phyloP scores from a whole-genome alignment of 2,113 vertebrate species.

The Pelusios castaneus region DNA sequence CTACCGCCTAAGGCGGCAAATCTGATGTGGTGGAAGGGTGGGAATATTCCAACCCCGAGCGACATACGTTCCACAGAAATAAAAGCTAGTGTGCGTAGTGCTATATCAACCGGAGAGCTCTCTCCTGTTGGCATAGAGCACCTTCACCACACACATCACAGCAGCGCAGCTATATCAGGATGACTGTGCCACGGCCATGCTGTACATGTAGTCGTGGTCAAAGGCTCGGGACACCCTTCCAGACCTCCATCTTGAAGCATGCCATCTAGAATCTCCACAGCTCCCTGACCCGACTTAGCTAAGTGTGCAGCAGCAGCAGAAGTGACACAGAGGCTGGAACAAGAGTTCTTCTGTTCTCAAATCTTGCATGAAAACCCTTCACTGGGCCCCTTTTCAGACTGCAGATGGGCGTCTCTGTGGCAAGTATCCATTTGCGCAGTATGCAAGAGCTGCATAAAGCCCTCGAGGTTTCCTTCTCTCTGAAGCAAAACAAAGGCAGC shows the following conservation, averaged over 20 bases:
- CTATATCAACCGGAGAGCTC: no score
- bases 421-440: neutral
- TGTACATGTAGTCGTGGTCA: no score
- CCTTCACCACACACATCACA: no score
- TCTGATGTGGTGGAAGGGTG: no score
- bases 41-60: no score
- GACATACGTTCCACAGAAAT: no score
- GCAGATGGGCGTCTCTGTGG: neutral
- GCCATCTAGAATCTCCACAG: accelerated
- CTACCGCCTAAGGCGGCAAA: no score
- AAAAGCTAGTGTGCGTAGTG: no score
- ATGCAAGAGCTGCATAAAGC: accelerated
- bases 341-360: neutral
- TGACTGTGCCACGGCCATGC: no score
- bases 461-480: neutral
- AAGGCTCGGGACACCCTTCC: neutral
- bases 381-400: neutral
- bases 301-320: accelerated
- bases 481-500: neutral
- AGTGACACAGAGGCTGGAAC: neutral
- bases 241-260: neutral
- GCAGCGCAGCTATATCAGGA: no score
- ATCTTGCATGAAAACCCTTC: neutral
- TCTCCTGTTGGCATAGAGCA: no score
- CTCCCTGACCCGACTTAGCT: neutral